Evolutionary conservation across 2,113 vertebrate species (phyloP).

Genomic region (Psilopogon haemacephalus): DNA sequence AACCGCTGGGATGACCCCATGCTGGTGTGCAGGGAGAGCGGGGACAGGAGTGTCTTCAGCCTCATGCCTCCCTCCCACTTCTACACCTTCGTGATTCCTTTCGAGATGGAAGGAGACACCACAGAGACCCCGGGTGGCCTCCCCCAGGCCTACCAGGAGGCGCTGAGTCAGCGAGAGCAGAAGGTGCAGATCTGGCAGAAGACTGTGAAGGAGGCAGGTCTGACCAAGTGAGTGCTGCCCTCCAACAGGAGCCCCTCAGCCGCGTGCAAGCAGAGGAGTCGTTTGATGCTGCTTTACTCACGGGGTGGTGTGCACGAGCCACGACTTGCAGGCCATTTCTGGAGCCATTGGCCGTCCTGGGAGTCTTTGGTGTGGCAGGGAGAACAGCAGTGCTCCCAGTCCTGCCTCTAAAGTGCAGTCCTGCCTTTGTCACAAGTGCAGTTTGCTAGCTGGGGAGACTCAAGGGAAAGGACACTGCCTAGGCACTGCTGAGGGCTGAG

Average conservation of each 20-base stretch:
- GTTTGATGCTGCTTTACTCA: background rate
- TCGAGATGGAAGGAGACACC: constrained; percentile 94
- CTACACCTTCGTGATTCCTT: constrained; percentile 86
- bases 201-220: constrained; percentile 83
- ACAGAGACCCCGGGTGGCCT: constrained; percentile 90
- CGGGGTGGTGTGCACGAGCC: background rate
- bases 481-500: background rate
- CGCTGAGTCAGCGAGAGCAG: constrained; percentile 78
- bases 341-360: background rate
- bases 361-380: background rate
- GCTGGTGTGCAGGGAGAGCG: constrained; percentile 80
- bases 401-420: background rate
- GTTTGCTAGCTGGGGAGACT: background rate
- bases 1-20: constrained; percentile 90
- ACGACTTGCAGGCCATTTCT: background rate
- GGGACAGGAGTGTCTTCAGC: constrained; percentile 68
- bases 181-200: constrained; percentile 89
- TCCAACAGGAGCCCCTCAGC: background rate
- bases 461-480: background rate
- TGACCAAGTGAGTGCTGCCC: constrained; percentile 84
- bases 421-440: background rate
- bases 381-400: background rate
- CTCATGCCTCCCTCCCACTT: constrained; percentile 85
- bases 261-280: background rate
- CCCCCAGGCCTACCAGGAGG: constrained; percentile 82